These are phyloP conservation scores for Elephas maximus DNA, from an alignment of 2,113 vertebrate genomes.

Conservation along the genomic window DNA sequence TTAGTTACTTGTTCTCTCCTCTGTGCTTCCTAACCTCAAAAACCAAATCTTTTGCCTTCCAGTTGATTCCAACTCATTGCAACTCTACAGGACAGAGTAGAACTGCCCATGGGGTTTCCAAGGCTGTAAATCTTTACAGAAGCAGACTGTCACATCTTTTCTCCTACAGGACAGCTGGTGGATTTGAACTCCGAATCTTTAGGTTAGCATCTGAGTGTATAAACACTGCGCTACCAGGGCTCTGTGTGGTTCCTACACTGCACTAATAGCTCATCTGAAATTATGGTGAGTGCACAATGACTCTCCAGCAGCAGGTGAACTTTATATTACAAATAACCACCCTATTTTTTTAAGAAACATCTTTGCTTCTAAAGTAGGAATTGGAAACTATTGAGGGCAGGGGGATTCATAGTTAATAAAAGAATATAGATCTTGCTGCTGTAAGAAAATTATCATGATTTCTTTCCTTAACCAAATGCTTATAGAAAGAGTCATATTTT, in stretches of 20 bases:
- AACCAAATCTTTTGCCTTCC: too few relatives aligned
- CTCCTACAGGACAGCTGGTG: too few relatives aligned
- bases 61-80: too few relatives aligned
- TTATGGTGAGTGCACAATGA: background rate
- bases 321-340: fast-evolving
- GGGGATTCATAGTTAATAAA: background rate
- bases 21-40: background rate
- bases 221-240: too few relatives aligned
- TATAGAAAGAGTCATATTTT: background rate
- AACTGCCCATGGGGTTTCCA: too few relatives aligned
- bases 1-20: background rate
- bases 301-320: background rate
- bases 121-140: too few relatives aligned
- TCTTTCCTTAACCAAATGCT: background rate
- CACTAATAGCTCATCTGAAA: background rate
- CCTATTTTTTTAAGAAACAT: background rate
- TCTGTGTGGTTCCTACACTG: too few relatives aligned
- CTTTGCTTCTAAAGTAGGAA: background rate
- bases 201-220: too few relatives aligned
- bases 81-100: too few relatives aligned
- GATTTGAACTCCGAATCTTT: too few relatives aligned
- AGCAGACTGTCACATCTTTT: too few relatives aligned
- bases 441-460: background rate
- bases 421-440: background rate
- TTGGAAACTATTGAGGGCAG: background rate